Evolutionary conservation across 2,797 vertebrate species (phyloP), one percentile per base, ranked within the genome.

Genomic region (Dipus sagitta): DNA sequence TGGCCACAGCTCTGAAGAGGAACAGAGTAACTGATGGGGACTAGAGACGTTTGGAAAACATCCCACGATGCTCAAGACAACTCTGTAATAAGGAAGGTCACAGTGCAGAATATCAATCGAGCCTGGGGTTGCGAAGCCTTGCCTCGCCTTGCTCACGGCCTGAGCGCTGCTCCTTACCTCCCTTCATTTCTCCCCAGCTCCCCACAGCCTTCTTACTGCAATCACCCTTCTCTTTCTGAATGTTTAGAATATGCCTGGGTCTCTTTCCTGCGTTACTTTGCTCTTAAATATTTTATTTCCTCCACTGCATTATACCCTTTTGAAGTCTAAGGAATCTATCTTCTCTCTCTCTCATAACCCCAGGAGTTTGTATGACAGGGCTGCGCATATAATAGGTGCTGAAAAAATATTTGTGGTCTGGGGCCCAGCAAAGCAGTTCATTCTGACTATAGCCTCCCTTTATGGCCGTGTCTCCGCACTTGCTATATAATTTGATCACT

Each of bases 401-500:
- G 70, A 72, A 79, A 90, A 14, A 92, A 78, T 76, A 72, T 80
- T 28, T 74, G 54, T 84, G 83, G 74, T 76, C 91, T 76, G 34
- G 34, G 32, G 96, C 74, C 82, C 14, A 89, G 42, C 54, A 83
- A 42, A 94, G 26, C n/a, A 86, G 67, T 54, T 92, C 71, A 72
- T 82, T 90, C 79, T 76, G 54, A 64, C 12, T 9, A 3, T 60
- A 38, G 85, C 32, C 84, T 95, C 79, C 30, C 71, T 82, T 90
- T 88, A 79, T 23, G 83, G 76, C 62, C 64, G 21, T 32, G 28
- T 79, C 6, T 65, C 18, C 72, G 65, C 67, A 64, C 70, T 86
- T 92, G 74, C 76, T 92, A 54, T 92, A 89, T 90, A 90, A 96
- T 94, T 62, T 85, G 88, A 94, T 96, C 83, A 62, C 72, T 18